Conservation (phyloP, 2,888 invertebrate genomes). For the Nipponacmea schrenckii region DNA sequence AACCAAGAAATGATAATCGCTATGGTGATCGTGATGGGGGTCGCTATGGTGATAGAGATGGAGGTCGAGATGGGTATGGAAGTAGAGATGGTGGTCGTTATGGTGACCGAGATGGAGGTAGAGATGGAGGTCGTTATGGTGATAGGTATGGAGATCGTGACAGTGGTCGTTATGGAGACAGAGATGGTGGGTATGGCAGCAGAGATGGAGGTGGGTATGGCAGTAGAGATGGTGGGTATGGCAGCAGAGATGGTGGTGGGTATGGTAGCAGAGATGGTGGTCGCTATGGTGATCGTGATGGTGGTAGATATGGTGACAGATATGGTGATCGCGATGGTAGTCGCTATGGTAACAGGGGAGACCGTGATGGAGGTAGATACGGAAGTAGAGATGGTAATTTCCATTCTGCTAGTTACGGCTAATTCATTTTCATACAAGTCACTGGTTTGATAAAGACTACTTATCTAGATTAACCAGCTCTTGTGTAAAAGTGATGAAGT, state of each 20-base stretch:
- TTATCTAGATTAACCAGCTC: neutral
- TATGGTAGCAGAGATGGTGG: constrained; percentile 16
- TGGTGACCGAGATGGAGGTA: constrained; percentile 40
- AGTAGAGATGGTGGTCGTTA: constrained; percentile 26
- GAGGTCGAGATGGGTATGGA: constrained; percentile 32
- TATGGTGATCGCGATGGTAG: constrained; percentile 17
- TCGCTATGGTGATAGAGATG: constrained; percentile 28
- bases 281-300: constrained; percentile 20
- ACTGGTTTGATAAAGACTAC: neutral
- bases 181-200: constrained; percentile 41
- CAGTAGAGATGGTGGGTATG: constrained; percentile 12
- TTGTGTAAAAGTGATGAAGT: too few relatives aligned
- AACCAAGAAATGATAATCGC: constrained; percentile 22
- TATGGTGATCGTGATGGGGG: constrained; percentile 29
- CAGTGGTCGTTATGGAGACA: constrained; percentile 27
- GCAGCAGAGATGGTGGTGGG: constrained; percentile 24
- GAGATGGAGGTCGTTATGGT: constrained; percentile 27
- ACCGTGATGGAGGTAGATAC: constrained; percentile 24
- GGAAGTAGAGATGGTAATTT: constrained; percentile 37
- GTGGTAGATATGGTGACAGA: constrained; percentile 5
- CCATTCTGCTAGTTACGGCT: constrained; percentile 29
- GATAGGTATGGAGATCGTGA: constrained; percentile 64
- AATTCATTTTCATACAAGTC: neutral
- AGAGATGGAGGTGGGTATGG: constrained; percentile 25
- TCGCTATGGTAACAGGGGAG: constrained; percentile 16